Conservation (phyloP, 2,888 invertebrate genomes). For the Tubulanus polymorphus region DNA sequence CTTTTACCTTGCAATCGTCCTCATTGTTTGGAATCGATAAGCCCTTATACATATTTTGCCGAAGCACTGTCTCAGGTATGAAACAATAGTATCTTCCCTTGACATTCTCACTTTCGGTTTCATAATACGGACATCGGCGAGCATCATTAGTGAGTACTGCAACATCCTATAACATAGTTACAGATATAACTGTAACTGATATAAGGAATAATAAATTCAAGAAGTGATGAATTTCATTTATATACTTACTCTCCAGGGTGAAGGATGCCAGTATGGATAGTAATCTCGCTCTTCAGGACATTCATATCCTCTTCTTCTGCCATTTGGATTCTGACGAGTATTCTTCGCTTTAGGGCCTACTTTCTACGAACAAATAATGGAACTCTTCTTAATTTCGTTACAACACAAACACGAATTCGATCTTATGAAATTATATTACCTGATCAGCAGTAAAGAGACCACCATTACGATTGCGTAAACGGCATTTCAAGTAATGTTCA, state of each 20-base stretch:
- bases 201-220: neutral
- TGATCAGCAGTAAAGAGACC: constrained; percentile 51
- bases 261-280: constrained; percentile 28
- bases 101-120: constrained; percentile 45
- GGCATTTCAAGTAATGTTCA: constrained; percentile 42
- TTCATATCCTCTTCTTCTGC: constrained; percentile 47
- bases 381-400: too few relatives aligned
- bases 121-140: constrained; percentile 39
- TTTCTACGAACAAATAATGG: too few relatives aligned
- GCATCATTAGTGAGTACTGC: constrained; percentile 46
- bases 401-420: too few relatives aligned
- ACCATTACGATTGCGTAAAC: constrained; percentile 37
- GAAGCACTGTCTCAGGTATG: constrained; percentile 25
- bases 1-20: constrained; percentile 43
- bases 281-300: constrained; percentile 48
- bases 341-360: constrained; percentile 34
- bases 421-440: too few relatives aligned
- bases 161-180: constrained; percentile 35
- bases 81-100: constrained; percentile 44
- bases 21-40: constrained; percentile 41
- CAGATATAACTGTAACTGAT: too few relatives aligned
- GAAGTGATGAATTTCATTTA: neutral
- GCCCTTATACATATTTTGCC: constrained; percentile 16
- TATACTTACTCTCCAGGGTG: constrained; percentile 20
- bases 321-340: constrained; percentile 48